Base-by-base conservation (phyloP, 2,888 invertebrate genomes). In the Cephus nigrinus region DNA sequence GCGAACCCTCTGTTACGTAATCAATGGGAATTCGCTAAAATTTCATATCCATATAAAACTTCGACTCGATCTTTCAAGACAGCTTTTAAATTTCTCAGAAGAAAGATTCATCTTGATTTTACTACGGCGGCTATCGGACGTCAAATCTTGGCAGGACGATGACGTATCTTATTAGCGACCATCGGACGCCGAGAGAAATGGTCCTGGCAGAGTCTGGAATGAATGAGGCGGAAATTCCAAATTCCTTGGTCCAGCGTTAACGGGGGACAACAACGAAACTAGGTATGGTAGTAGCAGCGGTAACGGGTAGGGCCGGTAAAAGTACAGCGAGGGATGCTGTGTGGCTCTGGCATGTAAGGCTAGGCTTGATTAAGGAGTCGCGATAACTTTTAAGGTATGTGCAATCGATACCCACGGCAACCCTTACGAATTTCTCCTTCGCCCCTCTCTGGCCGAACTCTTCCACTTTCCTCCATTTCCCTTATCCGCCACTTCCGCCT, bases 331-430 rank as follows among this genome's bases (percentile, higher is more conserved):
- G 40, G 5, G 40, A 15, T 15, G 40, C 40, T 15, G 40, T 69
- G 69, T 69, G 69, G 30, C 12, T 1, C 69, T 30, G 30, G 69
- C 69, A 5, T 69, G 15, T 30, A 69, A 30, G 15, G 69, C 69
- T 30, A 12, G 69, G 30, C 69, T 69, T 69, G 69, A 69, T 69
- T 69, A 69, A 69, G 69, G 69, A 30, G 69, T 69, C 69, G 31
- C 69, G 69, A 69, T 69, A 69, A 69, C 30, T 69, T 69, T 69
- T 69, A 69, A 69, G 69, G 69, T 69, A 69, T 69, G 69, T 69
- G 69, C 69, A 69, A 69, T 69, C 69, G 69, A 69, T 69, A 69
- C 15, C 30, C 69, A 31, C 69, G 4, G 12, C 12, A 1, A 30
- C 32, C 32, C 69, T 15, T 32, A 15, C 69, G 31, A 30, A 31